Conservation (phyloP, 1,140 invertebrate species). For the Tetramorium parvispinum region DNA sequence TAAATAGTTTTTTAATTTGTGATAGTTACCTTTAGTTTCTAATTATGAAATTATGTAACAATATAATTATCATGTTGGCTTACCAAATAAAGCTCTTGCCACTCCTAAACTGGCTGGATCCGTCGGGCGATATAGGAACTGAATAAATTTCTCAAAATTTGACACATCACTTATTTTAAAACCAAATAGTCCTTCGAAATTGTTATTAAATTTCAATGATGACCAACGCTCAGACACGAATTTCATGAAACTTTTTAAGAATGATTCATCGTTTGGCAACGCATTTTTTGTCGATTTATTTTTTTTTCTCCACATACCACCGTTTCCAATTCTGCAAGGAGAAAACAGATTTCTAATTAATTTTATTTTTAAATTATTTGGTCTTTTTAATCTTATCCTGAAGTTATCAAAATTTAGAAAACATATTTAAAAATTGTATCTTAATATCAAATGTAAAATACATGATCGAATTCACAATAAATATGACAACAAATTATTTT, state of each 20-base stretch:
- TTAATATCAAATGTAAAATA: background rate
- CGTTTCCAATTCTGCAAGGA: conserved; percentile 11
- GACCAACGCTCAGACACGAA: background rate
- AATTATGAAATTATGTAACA: background rate
- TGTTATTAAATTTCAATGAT: conserved; percentile 14
- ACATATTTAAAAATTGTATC: background rate
- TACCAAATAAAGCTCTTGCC: conserved; percentile 92
- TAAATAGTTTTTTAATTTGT: background rate
- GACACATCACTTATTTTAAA: conserved; percentile 74
- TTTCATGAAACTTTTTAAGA: background rate
- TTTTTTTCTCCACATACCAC: conserved; percentile 53
- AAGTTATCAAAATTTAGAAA: background rate
- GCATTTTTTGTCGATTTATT: background rate
- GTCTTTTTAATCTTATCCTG: background rate
- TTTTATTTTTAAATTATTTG: background rate
- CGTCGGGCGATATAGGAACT: conserved; percentile 88
- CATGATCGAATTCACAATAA: background rate
- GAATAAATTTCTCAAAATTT: conserved; percentile 83
- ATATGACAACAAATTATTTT: background rate
- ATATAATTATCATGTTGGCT: conserved; percentile 72
- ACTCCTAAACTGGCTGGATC: conserved; percentile 92
- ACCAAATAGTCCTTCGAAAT: conserved; percentile 68
- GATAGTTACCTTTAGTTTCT: background rate
- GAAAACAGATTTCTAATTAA: background rate
- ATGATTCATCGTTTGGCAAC: background rate